Conservation (phyloP, 1,140 invertebrate species). For the Zaprionus davidi region DNA sequence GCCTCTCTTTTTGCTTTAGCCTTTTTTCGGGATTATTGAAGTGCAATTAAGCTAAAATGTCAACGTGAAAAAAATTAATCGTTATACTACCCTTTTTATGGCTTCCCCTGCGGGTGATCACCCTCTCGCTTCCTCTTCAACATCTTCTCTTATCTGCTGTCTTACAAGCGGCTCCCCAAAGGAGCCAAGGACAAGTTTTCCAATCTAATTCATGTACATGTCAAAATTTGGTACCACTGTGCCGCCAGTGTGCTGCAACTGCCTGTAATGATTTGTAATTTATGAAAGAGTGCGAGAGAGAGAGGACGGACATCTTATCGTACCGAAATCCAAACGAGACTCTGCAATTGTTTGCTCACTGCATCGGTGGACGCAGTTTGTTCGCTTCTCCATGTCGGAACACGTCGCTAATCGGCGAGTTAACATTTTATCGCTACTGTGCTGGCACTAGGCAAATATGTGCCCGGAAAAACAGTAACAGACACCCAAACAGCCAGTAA, state of each 20-base stretch:
- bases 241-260: conserved; percentile 11
- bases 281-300: conserved; percentile 49
- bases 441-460: conserved; percentile 82
- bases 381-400: conserved; percentile 23
- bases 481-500: neutral
- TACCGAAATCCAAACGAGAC: conserved; percentile 20
- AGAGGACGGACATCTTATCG: conserved; percentile 63
- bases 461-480: conserved; percentile 57
- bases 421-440: conserved; percentile 83
- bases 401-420: conserved; percentile 73
- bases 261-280: conserved; percentile 78
- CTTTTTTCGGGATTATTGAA: conserved; percentile 83
- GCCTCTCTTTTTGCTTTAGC: conserved; percentile 57
- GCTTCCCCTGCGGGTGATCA: conserved; percentile 44
- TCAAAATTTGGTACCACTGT: conserved; percentile 55
- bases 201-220: conserved; percentile 82
- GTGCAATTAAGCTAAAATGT: conserved; percentile 84
- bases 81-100: conserved; percentile 83
- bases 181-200: conserved; percentile 28
- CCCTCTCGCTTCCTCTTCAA: neutral
- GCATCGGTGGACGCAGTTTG: conserved; percentile 24
- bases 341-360: conserved; percentile 71
- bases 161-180: conserved; percentile 40
- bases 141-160: conserved; percentile 46
- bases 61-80: conserved; percentile 83